Conservation (phyloP, 2,888 invertebrate genomes). For the Candidula unifasciata region DNA sequence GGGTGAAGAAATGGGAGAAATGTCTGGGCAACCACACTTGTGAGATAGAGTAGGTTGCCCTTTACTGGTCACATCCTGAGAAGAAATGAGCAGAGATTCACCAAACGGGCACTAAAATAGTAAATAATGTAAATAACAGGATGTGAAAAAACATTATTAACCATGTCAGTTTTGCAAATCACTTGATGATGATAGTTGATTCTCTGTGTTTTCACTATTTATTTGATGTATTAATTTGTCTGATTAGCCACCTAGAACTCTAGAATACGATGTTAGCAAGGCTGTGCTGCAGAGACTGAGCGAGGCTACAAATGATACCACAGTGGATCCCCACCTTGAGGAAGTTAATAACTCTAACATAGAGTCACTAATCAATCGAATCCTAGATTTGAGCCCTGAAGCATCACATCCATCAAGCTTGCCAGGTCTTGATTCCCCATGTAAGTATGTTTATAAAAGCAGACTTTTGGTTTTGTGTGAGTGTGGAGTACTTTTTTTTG, state of each 20-base stretch:
- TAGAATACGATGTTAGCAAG: constrained; percentile 17
- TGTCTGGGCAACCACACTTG: too few species aligned
- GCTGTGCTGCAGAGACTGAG: not conserved
- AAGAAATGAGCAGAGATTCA: too few species aligned
- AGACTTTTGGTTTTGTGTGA: too few species aligned
- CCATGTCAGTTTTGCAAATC: not conserved
- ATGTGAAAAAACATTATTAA: not conserved
- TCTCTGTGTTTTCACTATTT: not conserved
- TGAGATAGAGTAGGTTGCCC: too few species aligned
- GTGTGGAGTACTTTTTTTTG: too few species aligned
- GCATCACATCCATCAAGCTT: constrained; percentile 59
- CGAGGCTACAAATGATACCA: not conserved
- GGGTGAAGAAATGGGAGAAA: too few species aligned
- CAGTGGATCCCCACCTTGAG: constrained; percentile 35
- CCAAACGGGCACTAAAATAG: too few species aligned
- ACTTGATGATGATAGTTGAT: not conserved
- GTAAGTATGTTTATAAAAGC: constrained; percentile 14
- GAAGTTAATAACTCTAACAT: constrained; percentile 67
- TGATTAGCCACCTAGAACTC: constrained; percentile 38
- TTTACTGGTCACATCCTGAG: too few species aligned
- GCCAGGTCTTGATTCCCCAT: constrained; percentile 29
- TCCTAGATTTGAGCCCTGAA: constrained; percentile 71
- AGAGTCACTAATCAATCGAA: constrained; percentile 68
- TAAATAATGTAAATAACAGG: not conserved
- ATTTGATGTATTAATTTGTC: not conserved